Evolutionary conservation across 2,888 invertebrate genomes (phyloP).

Genomic region (Eulithis testata): DNA sequence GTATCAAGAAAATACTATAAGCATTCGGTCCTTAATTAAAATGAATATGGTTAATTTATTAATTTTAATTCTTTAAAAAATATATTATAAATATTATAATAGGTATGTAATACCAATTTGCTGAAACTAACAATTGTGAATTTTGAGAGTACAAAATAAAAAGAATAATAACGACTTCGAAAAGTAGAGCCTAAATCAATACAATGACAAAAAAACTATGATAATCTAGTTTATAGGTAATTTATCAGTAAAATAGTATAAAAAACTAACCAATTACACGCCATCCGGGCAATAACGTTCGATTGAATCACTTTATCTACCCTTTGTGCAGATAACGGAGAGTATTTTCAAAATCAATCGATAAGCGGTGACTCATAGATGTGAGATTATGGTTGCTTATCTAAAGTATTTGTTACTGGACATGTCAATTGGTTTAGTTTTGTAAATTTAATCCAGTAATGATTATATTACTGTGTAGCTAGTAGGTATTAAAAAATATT

Average conservation of each 20-base stretch:
- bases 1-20: neutral
- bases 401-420: conserved; percentile 2
- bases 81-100: too few species aligned
- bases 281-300: conserved; percentile 38
- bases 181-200: too few species aligned
- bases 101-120: too few species aligned
- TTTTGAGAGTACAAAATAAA: too few species aligned
- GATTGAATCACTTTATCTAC: conserved; percentile 49
- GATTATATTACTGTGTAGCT: neutral
- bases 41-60: too few species aligned
- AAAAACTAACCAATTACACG: conserved; percentile 46
- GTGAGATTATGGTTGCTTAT: conserved; percentile 2
- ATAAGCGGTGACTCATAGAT: conserved; percentile 26
- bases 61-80: too few species aligned
- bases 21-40: neutral
- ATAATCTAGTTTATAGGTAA: too few species aligned
- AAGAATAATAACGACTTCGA: too few species aligned
- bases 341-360: conserved; percentile 41
- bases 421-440: neutral
- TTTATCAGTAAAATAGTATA: conserved; percentile 25
- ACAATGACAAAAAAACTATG: too few species aligned
- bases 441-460: too few species aligned
- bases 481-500: too few species aligned
- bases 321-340: conserved; percentile 45
- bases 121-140: too few species aligned